Evolutionary conservation across 2,888 invertebrate genomes (phyloP).

Genomic region (Leucophenga montana): DNA sequence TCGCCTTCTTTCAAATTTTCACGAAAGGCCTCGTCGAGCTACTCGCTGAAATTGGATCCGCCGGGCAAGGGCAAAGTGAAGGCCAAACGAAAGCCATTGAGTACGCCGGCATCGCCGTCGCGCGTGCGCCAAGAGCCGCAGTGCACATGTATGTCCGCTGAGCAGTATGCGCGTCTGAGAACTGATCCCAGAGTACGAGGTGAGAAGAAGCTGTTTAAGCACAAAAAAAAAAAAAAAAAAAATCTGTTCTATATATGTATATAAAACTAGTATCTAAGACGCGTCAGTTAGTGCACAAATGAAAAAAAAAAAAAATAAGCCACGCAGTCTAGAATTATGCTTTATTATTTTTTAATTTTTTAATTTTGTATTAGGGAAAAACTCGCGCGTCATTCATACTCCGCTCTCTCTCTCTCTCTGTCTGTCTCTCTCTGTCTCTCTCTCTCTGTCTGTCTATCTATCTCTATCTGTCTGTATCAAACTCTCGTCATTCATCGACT

Average conservation of each 20-base stretch:
- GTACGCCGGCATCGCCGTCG: constrained; percentile 94
- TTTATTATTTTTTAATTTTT: constrained; percentile 18
- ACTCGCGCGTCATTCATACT: no score
- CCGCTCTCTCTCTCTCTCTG: not conserved
- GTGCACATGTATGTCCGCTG: constrained; percentile 96
- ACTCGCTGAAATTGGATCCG: constrained; percentile 94
- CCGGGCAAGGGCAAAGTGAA: constrained; percentile 90
- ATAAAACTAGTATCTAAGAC: not conserved
- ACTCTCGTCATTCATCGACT: constrained; percentile 7
- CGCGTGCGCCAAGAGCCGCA: constrained; percentile 85
- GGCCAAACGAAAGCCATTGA: constrained; percentile 90
- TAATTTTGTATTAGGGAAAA: not conserved
- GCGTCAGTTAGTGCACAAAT: not conserved
- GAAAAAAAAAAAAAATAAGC: not conserved
- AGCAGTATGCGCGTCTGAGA: constrained; percentile 89
- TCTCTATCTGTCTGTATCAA: constrained; percentile 29
- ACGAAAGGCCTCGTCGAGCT: constrained; percentile 96
- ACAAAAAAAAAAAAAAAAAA: constrained; percentile 38
- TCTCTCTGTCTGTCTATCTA: no score
- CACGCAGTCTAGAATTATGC: constrained; percentile 3
- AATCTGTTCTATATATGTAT: not conserved
- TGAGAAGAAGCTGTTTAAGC: constrained; percentile 54
- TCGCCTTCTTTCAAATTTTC: constrained; percentile 98
- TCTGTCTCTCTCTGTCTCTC: not conserved
- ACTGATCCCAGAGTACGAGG: constrained; percentile 71